phyloP scores from a whole-genome alignment of 2,797 vertebrate species.

The Sebastes cheni region DNA sequence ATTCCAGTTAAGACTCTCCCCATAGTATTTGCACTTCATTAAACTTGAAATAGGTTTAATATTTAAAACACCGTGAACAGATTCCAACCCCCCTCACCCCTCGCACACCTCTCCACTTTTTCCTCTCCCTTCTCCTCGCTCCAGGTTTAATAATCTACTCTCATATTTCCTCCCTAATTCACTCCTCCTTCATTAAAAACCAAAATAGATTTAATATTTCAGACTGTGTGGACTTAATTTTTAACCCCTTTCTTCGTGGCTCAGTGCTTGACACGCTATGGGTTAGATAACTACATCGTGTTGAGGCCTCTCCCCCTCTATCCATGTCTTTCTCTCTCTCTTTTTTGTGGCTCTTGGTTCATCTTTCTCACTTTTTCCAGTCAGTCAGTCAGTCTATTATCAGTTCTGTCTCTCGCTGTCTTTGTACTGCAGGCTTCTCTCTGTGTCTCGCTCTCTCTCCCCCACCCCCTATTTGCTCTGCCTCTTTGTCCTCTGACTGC shows the following conservation, averaged over 20 bases:
- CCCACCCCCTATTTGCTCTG: constrained; percentile 55
- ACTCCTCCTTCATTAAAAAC: constrained; percentile 82
- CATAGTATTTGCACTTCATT: constrained; percentile 88
- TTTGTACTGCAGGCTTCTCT: constrained; percentile 54
- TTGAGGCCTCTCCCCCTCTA: constrained; percentile 23
- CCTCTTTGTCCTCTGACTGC: constrained; percentile 69
- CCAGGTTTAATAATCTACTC: constrained; percentile 82
- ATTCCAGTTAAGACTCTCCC: constrained; percentile 85
- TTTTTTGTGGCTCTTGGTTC: constrained; percentile 37
- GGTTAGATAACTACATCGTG: constrained; percentile 54
- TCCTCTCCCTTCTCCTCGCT: constrained; percentile 57
- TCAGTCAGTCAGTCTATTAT: constrained; percentile 47
- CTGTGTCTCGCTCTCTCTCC: constrained; percentile 26
- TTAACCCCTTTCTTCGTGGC: constrained; percentile 66
- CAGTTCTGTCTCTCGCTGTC: constrained; percentile 48
- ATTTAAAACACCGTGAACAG: constrained; percentile 87
- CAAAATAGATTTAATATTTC: constrained; percentile 85
- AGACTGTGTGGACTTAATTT: constrained; percentile 76
- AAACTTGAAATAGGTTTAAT: constrained; percentile 89
- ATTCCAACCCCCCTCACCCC: constrained; percentile 77
- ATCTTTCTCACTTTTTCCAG: constrained; percentile 61
- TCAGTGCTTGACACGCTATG: constrained; percentile 40
- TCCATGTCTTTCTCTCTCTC: background rate
- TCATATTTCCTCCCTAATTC: constrained; percentile 83
- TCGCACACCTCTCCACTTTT: constrained; percentile 64